phyloP scores from a whole-genome alignment of 2,797 vertebrate genomes.

The Lutjanus argentimaculatus region DNA sequence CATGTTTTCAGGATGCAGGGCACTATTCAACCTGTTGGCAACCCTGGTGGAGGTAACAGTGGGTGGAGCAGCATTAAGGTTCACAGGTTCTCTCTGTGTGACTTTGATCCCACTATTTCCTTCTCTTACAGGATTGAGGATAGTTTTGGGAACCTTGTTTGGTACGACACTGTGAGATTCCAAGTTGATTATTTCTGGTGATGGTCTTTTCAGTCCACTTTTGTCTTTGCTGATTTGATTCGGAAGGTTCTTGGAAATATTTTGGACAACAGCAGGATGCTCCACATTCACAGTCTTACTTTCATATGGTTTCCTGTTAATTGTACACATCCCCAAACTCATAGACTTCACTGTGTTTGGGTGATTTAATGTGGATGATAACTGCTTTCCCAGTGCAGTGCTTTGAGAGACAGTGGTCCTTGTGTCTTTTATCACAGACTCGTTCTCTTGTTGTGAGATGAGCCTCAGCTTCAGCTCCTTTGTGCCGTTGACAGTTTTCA shows the following conservation, averaged over 20 bases:
- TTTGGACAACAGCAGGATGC: conserved; percentile 28
- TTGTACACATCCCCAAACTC: conserved; percentile 51
- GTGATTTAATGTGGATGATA: conserved; percentile 69
- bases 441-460: conserved; percentile 80
- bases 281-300: conserved; percentile 49
- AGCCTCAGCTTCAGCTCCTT: conserved; percentile 93
- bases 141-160: conserved; percentile 64
- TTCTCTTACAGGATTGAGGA: conserved; percentile 45
- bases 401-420: conserved; percentile 56
- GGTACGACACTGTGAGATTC: conserved; percentile 51
- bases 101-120: conserved; percentile 49
- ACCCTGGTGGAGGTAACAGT: conserved; percentile 31
- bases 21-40: conserved; percentile 27
- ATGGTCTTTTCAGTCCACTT: conserved; percentile 58
- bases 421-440: conserved; percentile 69
- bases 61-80: conserved; percentile 5
- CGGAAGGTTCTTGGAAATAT: conserved; percentile 33
- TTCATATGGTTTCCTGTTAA: conserved; percentile 65
- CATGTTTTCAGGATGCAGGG: conserved; percentile 45
- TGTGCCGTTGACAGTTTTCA: conserved; percentile 93
- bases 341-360: conserved; percentile 50
- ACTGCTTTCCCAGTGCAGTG: conserved; percentile 57
- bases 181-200: conserved; percentile 70
- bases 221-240: conserved; percentile 59
- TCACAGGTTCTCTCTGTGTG: conserved; percentile 32